Base-by-base conservation (phyloP, 2,888 invertebrate species). In the Acronicta aceris region DNA sequence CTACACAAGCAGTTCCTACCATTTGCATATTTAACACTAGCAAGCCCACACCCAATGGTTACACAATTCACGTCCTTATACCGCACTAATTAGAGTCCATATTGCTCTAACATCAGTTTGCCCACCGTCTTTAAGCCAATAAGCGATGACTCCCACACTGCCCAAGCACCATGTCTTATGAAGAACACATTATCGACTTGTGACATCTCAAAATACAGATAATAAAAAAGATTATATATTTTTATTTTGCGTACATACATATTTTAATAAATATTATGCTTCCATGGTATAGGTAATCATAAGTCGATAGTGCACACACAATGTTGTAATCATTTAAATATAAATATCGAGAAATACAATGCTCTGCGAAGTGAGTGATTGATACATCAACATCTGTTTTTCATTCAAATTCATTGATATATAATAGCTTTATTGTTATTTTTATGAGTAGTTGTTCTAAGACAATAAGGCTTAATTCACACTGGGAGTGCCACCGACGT, bases 81-180 rank as follows among this genome's bases (percentile, higher is more conserved):
- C 67, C 71, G 47, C 57, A 50, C 42, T 41, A 30, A 50, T 70
- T 76, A 85, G 76, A 75, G 76, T 69, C 53, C 51, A 79, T 49
- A 59, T 66, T 65, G 73, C 65, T 66, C 73, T 64, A 74, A 74
- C 62, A 76, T 83, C 86, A 84, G 81, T 85, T 84, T 84, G 85
- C 77, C 78, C 63, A 56, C 68, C 69, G 69, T 57, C 66, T 67
- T 65, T 59, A 65, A 77, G 81, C 76, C 71, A 71, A 65, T 65
- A 70, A 71, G 71, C 59, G 47, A 71, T 54, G 69, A 75, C 70
- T 53, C 66, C 70, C 61, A 80, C 75, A 74, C 74, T 79, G 81
- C 79, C 84, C 82, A 78, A 83, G 74, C 84, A 83, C 81, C 85
- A 80, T 82, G 84, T 76, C 71, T 76, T 72, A 80, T 53, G 16